Base-by-base conservation (phyloP, 2,888 invertebrate genomes). In the Xylota sylvarum region DNA sequence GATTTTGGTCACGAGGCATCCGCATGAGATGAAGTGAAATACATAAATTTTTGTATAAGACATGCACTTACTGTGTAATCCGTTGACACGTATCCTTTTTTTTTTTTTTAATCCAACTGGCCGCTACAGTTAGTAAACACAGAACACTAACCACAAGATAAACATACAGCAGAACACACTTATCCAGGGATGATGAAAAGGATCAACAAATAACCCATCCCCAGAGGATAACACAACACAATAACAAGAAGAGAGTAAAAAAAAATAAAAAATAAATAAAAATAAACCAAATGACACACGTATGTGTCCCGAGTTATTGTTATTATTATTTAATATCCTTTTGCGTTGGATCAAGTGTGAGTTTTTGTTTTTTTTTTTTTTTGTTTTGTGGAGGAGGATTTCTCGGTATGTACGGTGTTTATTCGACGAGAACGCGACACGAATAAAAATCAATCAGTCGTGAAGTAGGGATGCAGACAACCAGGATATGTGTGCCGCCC, bases 361-460 rank as follows among this genome's bases (percentile, higher is more conserved):
- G 23, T 23, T 23, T 23, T 23, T 62, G 23, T 60, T 65, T 69
- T 65, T 52, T 23, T 40, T 17, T 14, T 55, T 19, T 55, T 56
- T 64, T 65, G 50, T 40, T 64, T 40, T 23, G 10, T 3, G 19
- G 50, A 30, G 62, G 12, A 27, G 40, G n/a, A n/a, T 40, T 14
- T 43, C 6, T 14, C 43, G 14, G 43, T 14, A 14, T 43, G 55
- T 48, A 27, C 40, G 78, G 70, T 82, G 86, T 78, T 86, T 73
- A 86, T 86, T 86, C 86, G 77, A 82, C 82, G 67, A 82, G 73
- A 78, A 86, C 86, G 82, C 82, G 77, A 82, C 73, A 82, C 86
- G 86, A 86, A 86, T 82, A 73, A 86, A 86, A 86, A 86, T 86
- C 86, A 86, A 86, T 82, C 86, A 86, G 86, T 62, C 50, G 86